Evolutionary conservation across 2,888 invertebrate species (phyloP).

Genomic region (Siphonodentalium dalli): DNA sequence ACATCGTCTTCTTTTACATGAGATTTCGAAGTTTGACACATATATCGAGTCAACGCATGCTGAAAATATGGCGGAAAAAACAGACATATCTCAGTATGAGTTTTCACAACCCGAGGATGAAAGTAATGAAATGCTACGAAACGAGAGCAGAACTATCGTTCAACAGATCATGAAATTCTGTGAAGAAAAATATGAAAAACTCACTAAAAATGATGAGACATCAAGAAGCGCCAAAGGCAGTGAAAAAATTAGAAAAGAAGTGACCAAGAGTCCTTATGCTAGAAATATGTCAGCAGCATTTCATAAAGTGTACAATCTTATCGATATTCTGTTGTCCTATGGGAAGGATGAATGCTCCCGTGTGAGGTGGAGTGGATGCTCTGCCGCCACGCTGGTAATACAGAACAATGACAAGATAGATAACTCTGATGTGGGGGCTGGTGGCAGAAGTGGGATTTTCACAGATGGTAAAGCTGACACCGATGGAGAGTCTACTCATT

Average conservation of each 20-base stretch:
- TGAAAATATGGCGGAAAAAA: conserved; percentile 38
- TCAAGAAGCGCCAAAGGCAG: background rate
- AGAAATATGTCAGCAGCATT: conserved; percentile 48
- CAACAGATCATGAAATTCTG: conserved; percentile 55
- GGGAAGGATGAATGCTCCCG: conserved; percentile 60
- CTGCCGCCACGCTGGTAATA: conserved; percentile 51
- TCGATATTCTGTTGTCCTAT: conserved; percentile 57
- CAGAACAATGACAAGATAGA: conserved; percentile 28
- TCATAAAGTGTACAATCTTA: conserved; percentile 49
- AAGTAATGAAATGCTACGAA: conserved; percentile 41
- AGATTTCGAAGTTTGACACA: conserved; percentile 60
- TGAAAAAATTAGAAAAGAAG: background rate
- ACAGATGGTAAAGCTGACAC: no score
- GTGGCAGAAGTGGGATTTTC: no score
- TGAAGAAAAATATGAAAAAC: conserved; percentile 48
- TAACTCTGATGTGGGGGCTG: no score
- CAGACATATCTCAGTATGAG: conserved; percentile 30
- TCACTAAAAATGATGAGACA: conserved; percentile 33
- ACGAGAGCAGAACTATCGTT: conserved; percentile 47
- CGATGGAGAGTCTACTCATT: no score
- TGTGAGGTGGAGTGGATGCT: conserved; percentile 63
- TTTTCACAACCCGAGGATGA: conserved; percentile 41
- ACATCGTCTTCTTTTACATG: conserved; percentile 54
- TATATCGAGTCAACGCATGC: conserved; percentile 45
- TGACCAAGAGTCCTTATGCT: conserved; percentile 37